phyloP scores from a whole-genome alignment of 2,888 invertebrate species.

The Biston stratarius region DNA sequence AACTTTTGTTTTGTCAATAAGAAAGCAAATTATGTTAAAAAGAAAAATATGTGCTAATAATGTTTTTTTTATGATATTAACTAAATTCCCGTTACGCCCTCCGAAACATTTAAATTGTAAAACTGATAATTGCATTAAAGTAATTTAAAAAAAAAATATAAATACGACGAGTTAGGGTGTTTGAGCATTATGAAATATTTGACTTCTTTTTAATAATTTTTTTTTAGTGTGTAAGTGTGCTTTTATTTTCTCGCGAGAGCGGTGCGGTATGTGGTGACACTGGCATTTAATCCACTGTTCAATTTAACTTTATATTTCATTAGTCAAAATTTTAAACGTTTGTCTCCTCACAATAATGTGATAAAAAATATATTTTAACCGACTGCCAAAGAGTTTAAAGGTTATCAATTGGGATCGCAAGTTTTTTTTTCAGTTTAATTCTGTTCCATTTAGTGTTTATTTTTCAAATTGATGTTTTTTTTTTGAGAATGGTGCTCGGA shows the following conservation, averaged over 20 bases:
- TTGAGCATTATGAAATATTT: conserved; percentile 51
- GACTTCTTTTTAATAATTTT: conserved; percentile 56
- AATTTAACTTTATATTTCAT: neutral
- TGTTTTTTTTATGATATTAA: conserved; percentile 18
- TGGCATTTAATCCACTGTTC: conserved; percentile 5
- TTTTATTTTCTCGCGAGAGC: conserved; percentile 65
- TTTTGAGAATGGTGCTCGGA: neutral
- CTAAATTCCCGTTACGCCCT: conserved; percentile 26
- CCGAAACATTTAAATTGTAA: conserved; percentile 21
- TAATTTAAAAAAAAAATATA: conserved; percentile 17
- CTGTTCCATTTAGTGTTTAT: too few relatives aligned
- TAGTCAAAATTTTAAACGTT: neutral
- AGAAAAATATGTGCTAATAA: neutral
- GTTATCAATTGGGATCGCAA: too few relatives aligned
- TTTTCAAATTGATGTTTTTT: neutral
- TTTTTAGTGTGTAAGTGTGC: conserved; percentile 76
- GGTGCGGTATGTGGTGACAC: conserved; percentile 13
- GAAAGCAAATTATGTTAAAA: neutral
- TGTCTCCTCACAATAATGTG: too few relatives aligned
- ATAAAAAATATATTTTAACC: too few relatives aligned
- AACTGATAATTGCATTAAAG: conserved; percentile 41
- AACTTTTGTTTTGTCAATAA: neutral
- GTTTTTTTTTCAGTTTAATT: too few relatives aligned
- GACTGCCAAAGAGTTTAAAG: too few relatives aligned
- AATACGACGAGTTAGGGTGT: conserved; percentile 23